Base-by-base conservation (phyloP, 1,140 invertebrate species). In the Harpegnathos saltator region DNA sequence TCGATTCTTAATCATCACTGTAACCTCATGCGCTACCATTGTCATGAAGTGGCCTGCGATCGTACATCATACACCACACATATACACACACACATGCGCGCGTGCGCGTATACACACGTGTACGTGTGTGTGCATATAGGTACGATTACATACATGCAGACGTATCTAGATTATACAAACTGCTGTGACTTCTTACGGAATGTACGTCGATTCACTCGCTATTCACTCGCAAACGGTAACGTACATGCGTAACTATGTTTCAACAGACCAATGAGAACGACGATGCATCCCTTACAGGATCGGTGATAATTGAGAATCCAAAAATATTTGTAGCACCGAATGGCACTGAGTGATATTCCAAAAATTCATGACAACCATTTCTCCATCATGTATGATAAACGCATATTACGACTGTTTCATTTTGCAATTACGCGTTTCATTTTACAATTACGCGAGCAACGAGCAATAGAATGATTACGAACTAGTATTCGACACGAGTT, bases 401-500 rank as follows among this genome's bases (percentile, higher is more conserved):
- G n/a, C 22, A 52, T 69, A 29, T 33, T n/a, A 15, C 24, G n/a
- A 24, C 14, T 59, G 44, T 61, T 9, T 17, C 29, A 33, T 73
- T 26, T 15, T 5, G 29, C 29, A 5, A 33, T 33, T 61, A 58
- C 69, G 69, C n/a, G 44, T 61, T 9, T 17, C 29, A 33, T 73
- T 26, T 15, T 5, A 5, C 29, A 5, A 50, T 74, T 59, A 29
- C 48, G 56, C 69, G 44, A 72, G 26, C 33, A 19, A 52, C 54
- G 54, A 12, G 3, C 15, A 19, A 29, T 61, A 7, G 9, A 44
- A 44, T 9, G 19, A 50, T 50, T 14, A 4, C 7, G 38, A 44
- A 56, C 15, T 1, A 48, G 58, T 82, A 78, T 88, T 88, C 87
- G 87, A 82, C 86, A 88, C 83, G 86, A 66, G 14, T 11, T 33